Conservation (phyloP, 2,888 invertebrate species). For the Synergus gifuensis region DNA sequence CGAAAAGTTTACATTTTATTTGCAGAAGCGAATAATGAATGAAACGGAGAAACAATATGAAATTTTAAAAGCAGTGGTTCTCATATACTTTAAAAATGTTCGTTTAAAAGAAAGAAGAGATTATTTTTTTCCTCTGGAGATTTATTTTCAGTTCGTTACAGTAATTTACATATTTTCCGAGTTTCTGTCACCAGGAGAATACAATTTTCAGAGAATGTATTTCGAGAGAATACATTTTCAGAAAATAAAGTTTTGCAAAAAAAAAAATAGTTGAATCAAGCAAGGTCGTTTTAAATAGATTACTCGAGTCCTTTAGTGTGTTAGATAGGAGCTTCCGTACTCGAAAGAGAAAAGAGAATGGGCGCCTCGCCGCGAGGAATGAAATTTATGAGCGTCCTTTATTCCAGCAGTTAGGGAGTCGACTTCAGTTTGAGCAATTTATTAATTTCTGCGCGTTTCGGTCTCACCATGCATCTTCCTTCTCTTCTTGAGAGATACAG, state of each 20-base stretch:
- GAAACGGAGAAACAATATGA: neutral
- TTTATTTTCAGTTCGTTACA: constrained; percentile 32
- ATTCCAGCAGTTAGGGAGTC: constrained; percentile 69
- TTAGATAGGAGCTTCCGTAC: constrained; percentile 3
- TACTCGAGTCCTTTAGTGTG: constrained; percentile 12
- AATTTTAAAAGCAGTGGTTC: constrained; percentile 5
- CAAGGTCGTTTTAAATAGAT: constrained; percentile 25
- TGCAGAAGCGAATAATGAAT: neutral
- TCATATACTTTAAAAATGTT: constrained; percentile 4
- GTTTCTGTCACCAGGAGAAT: constrained; percentile 14
- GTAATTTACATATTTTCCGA: constrained; percentile 28
- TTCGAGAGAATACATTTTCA: neutral
- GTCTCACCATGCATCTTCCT: constrained; percentile 53
- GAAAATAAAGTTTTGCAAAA: neutral
- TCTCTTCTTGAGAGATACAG: constrained; percentile 56
- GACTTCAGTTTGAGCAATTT: constrained; percentile 74
- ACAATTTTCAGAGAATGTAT: constrained; percentile 25
- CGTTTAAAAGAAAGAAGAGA: neutral
- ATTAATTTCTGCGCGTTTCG: constrained; percentile 73
- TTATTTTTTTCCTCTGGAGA: constrained; percentile 4
- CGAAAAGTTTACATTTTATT: neutral
- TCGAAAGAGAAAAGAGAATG: constrained; percentile 34
- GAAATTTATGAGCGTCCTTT: constrained; percentile 74
- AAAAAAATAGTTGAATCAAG: constrained; percentile 10
- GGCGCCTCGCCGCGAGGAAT: constrained; percentile 61